Evolutionary conservation across 2,888 invertebrate species (phyloP).

Genomic region (Gerosis bhagava): DNA sequence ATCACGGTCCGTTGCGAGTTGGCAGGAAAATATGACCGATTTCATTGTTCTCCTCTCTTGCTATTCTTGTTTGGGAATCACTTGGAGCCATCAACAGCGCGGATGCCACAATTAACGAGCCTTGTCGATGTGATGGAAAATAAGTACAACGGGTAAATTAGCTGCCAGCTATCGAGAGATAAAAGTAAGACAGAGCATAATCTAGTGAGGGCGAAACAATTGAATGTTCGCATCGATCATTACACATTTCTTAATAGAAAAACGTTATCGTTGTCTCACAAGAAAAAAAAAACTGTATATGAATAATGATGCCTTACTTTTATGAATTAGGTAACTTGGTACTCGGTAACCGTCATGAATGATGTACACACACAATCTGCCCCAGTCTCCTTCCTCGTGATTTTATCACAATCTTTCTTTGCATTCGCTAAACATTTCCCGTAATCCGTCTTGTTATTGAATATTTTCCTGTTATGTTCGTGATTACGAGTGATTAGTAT

Average conservation of each 20-base stretch:
- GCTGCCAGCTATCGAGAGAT: conserved; percentile 72
- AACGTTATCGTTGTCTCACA: conserved; percentile 19
- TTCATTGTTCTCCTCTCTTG: conserved; percentile 76
- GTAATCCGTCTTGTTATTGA: conserved; percentile 8
- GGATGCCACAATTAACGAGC: conserved; percentile 78
- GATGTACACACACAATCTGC: conserved; percentile 11
- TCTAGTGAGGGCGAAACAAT: conserved; percentile 57
- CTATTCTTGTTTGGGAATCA: conserved; percentile 76
- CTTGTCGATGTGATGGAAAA: conserved; percentile 79
- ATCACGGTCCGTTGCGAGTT: conserved; percentile 72
- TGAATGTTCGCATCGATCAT: conserved; percentile 51
- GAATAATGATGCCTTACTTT: conserved; percentile 11
- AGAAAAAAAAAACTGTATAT: conserved; percentile 16
- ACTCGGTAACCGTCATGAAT: too few species aligned
- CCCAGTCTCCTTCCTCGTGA: conserved; percentile 12
- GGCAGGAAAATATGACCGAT: conserved; percentile 80
- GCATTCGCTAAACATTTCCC: conserved; percentile 11
- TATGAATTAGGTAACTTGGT: too few species aligned
- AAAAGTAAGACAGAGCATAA: conserved; percentile 52
- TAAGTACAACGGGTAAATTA: conserved; percentile 74
- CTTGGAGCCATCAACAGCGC: conserved; percentile 76
- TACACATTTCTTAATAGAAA: conserved; percentile 25
- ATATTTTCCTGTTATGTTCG: conserved; percentile 21
- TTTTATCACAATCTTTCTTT: conserved; percentile 12
- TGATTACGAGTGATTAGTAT: conserved; percentile 26